These are phyloP conservation scores for Ophraella communa DNA, from an alignment of 2,888 invertebrate species.

Conservation along the genomic window DNA sequence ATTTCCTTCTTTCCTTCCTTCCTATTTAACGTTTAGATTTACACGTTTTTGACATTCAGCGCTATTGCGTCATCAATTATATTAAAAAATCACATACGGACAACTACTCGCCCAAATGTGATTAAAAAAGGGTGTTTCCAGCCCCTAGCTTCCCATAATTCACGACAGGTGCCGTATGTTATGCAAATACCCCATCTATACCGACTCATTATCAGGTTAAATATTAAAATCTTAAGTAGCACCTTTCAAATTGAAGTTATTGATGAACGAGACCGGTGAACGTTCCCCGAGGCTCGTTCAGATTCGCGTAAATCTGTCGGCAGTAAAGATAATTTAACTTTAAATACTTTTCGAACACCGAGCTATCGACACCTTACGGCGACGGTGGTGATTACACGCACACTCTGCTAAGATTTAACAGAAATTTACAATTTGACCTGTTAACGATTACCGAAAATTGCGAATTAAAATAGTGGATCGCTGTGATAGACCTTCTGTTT, in stretches of 20 bases:
- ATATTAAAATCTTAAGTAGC: slow-evolving; percentile 61
- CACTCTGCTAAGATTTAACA: slow-evolving; percentile 41
- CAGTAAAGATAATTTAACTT: slow-evolving; percentile 49
- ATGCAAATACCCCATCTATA: slow-evolving; percentile 55
- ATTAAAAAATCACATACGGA: slow-evolving; percentile 29
- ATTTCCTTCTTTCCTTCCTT: too few species aligned
- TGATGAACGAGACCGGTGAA: slow-evolving; percentile 46
- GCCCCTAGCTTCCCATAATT: slow-evolving; percentile 33
- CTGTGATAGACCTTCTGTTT: not conserved
- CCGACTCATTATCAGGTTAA: slow-evolving; percentile 59
- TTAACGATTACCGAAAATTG: slow-evolving; percentile 31
- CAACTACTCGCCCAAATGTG: slow-evolving; percentile 30
- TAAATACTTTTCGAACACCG: slow-evolving; percentile 41
- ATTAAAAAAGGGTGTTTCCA: slow-evolving; percentile 36
- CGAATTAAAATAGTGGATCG: not conserved
- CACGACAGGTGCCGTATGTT: slow-evolving; percentile 57
- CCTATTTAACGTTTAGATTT: too few species aligned
- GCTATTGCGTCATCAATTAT: slow-evolving; percentile 7
- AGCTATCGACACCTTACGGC: slow-evolving; percentile 48
- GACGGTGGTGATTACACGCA: slow-evolving; percentile 47
- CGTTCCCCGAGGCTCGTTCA: slow-evolving; percentile 31
- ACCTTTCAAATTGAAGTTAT: slow-evolving; percentile 57
- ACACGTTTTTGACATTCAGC: too few species aligned
- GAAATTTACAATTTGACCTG: slow-evolving; percentile 42
- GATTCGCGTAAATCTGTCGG: slow-evolving; percentile 50